Evolutionary conservation across 1,140 invertebrate species (phyloP), one percentile per base, ranked within the genome.

Genomic region (Heterodera carotae): DNA sequence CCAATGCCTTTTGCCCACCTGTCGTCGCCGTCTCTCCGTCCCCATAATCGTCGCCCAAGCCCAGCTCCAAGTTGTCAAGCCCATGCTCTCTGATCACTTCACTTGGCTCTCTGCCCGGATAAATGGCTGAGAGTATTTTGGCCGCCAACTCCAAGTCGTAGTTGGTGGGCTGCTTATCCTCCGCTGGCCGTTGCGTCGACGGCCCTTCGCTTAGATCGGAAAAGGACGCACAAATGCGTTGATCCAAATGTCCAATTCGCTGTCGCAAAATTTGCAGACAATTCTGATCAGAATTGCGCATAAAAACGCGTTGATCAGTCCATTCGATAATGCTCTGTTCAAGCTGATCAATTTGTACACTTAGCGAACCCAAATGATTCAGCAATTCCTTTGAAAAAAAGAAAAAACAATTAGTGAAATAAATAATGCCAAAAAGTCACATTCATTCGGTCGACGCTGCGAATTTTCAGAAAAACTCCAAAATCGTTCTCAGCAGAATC

Each of bases 71-170:
- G 12, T 64, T 39, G 69, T 77, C 77, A 62, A 86, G 75, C 34
- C 79, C 84, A 73, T 81, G 84, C 34, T 84, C 81, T 59, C 79
- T 71, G 6, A 85, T 75, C 25, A 85, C 84, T 69, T 85, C 76
- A 33, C 75, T 73, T 15, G 84, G 84, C 59, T 82, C 60, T 77
- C 79, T 64, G 68, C 84, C 77, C 10, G 84, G 78, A 59, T 84
- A 85, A 31, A 84, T 62, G 27, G 82, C 83, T 25, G 84, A 82
- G 29, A 85, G 76, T 18, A 85, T 68, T 70, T 85, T 78, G 7
- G 84, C 84, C n/a, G 84, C 80, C 29, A 82, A 81, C 36, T 84
- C 80, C 34, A 85, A 60, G 64, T 86, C 76, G 39, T 83, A 53
- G 31, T 82, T 25, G n/a, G n/a, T n/a, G 8, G 56, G 39, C 22